phyloP scores from a whole-genome alignment of 1,140 invertebrate genomes.

The Glomeris maerens region DNA sequence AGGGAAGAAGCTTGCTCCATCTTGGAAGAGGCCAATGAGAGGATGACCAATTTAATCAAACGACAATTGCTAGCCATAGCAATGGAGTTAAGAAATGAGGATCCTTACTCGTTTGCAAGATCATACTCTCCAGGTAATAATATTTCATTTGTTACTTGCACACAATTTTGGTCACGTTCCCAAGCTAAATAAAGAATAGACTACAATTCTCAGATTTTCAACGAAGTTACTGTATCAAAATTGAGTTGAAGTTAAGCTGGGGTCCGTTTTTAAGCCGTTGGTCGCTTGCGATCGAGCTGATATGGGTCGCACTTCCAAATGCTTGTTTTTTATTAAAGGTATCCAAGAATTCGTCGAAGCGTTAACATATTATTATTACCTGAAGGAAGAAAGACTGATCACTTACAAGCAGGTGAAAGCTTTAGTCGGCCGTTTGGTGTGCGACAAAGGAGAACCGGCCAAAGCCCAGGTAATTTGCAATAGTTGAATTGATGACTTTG shows the following conservation, averaged over 20 bases:
- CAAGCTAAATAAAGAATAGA: background rate
- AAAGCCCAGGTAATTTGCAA: background rate
- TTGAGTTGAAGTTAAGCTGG: too few relatives aligned
- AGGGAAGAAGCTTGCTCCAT: conserved; percentile 28
- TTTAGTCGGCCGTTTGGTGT: too few relatives aligned
- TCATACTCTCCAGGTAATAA: conserved; percentile 47
- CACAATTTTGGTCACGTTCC: conserved; percentile 9
- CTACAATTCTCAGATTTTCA: background rate
- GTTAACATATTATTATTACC: conserved; percentile 53
- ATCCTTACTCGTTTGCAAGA: conserved; percentile 54
- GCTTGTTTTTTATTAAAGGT: conserved; percentile 34
- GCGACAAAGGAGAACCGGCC: conserved; percentile 13
- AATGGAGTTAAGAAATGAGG: conserved; percentile 49
- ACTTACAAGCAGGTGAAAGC: conserved; percentile 35
- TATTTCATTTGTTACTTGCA: conserved; percentile 6
- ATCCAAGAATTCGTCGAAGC: conserved; percentile 82
- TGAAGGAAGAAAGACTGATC: conserved; percentile 33
- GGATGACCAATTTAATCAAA: conserved; percentile 43
- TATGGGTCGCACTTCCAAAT: background rate
- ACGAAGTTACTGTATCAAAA: background rate
- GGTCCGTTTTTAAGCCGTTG: background rate
- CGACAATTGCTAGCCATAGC: conserved; percentile 52
- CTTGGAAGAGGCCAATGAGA: conserved; percentile 47
- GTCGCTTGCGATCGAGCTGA: background rate
- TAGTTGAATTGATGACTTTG: too few relatives aligned